phyloP scores from a whole-genome alignment of 2,797 vertebrate genomes.

The Allobates femoralis region DNA sequence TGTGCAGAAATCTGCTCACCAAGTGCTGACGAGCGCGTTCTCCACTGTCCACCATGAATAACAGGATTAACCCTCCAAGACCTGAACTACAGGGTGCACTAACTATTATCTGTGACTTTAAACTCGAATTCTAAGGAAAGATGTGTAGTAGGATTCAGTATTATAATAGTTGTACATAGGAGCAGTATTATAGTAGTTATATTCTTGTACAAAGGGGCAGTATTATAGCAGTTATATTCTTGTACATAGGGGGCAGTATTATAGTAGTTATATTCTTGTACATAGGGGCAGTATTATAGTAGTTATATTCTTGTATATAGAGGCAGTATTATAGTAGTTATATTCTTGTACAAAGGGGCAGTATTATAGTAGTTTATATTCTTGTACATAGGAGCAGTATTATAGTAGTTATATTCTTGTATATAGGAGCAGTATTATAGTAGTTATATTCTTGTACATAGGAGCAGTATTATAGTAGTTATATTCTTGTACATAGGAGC shows the following conservation, averaged over 20 bases:
- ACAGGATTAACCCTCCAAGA: background rate
- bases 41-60: no score
- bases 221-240: background rate
- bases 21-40: slow-evolving; percentile 18
- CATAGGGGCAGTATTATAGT: no score
- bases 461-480: background rate
- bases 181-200: slow-evolving; percentile 2
- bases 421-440: background rate
- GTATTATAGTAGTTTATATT: no score
- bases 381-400: no score
- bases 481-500: background rate
- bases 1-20: background rate
- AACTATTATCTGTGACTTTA: background rate
- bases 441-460: background rate
- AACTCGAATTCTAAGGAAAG: background rate
- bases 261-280: no score
- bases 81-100: background rate
- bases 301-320: no score
- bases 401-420: background rate
- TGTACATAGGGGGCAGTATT: no score
- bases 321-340: no score
- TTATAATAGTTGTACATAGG: slow-evolving; percentile 7
- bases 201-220: background rate
- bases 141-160: background rate
- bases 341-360: no score